A percentile compares a stretch with the other conserved stretches of the same genome.
phyloP scores from a whole-genome alignment of 2,888 invertebrate species.

The Tenthredo mesomela region DNA sequence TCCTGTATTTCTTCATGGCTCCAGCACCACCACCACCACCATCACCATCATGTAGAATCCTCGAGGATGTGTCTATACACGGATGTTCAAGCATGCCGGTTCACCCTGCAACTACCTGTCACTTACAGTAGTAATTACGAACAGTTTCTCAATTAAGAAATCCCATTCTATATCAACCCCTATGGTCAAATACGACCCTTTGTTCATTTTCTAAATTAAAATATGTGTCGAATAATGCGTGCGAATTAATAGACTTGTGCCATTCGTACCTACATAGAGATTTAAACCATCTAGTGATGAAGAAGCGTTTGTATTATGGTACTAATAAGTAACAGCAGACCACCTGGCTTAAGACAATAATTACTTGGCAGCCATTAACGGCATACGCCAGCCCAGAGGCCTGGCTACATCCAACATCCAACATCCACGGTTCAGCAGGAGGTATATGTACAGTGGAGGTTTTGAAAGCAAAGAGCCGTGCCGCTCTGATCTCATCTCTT shows the following conservation, averaged over 20 bases:
- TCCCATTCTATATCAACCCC: not conserved
- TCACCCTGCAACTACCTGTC: slow-evolving; percentile 31
- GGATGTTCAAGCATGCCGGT: not conserved
- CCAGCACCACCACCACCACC: not conserved
- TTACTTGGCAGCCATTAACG: slow-evolving; percentile 71
- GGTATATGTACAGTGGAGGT: slow-evolving; percentile 3
- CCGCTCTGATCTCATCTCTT: slow-evolving; percentile 33
- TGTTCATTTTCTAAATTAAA: not conserved
- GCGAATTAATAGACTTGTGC: slow-evolving; percentile 6
- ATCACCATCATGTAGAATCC: not conserved
- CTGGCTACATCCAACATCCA: slow-evolving; percentile 15
- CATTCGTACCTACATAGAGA: not conserved
- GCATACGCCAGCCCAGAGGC: slow-evolving; percentile 62
- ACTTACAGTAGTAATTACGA: slow-evolving; percentile 23
- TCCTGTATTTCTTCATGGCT: slow-evolving; percentile 38
- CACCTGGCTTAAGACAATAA: slow-evolving; percentile 73
- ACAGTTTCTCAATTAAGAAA: slow-evolving; percentile 28
- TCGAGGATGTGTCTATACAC: not conserved
- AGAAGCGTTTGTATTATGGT: slow-evolving; percentile 56
- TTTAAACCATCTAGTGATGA: slow-evolving; percentile 35
- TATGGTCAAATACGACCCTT: not conserved
- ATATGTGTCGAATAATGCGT: not conserved
- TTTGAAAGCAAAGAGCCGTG: slow-evolving; percentile 25
- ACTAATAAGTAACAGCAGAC: slow-evolving; percentile 71
- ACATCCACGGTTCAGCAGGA: slow-evolving; percentile 38